Evolutionary conservation across 2,888 invertebrate genomes (phyloP), one percentile per base, ranked within the genome.

Genomic region (Heliconius ethilla): DNA sequence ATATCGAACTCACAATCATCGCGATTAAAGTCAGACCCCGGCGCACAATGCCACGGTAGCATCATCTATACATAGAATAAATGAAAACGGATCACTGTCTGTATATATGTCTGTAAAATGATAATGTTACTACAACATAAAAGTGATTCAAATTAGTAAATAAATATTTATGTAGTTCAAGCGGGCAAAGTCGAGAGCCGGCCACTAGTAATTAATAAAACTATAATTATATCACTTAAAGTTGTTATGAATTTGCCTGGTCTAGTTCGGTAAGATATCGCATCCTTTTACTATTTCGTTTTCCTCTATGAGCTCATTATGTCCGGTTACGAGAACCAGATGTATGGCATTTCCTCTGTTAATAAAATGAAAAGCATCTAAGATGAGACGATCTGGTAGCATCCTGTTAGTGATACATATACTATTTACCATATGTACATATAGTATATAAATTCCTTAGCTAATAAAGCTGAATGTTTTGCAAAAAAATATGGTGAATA

Each of bases 211-310:
- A 55, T 55, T 55, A 55, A 55, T 55, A 3, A 55, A 55, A 55
- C 55, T 55, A 55, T 55, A n/a, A 67, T 40, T n/a, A 67, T 67
- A 40, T 40, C 25, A 67, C n/a, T n/a, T 37, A 67, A 37, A 67
- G 11, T 5, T 67, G 13, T 40, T 69, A 62, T 22, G 37, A 11
- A 25, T 18, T 7, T 37, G 22, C 29, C 82, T 82, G 82, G 83
- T 87, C 85, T 81, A 85, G 83, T 84, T 88, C 86, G 84, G 87
- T 84, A 86, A 84, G 86, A 86, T 85, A 83, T 83, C 82, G 83
- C 86, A 90, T 91, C 91, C 90, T 84, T 87, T 87, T 86, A 86
- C 85, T 88, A 89, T 91, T 90, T 87, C 81, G 86, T 88, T 89
- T 89, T 88, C 89, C 88, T 88, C 86, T 86, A 86, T 83, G 84